Evolutionary conservation across 1,140 invertebrate species (phyloP), one percentile per base, ranked within the genome.

Genomic region (Ptiloglossa arizonensis): DNA sequence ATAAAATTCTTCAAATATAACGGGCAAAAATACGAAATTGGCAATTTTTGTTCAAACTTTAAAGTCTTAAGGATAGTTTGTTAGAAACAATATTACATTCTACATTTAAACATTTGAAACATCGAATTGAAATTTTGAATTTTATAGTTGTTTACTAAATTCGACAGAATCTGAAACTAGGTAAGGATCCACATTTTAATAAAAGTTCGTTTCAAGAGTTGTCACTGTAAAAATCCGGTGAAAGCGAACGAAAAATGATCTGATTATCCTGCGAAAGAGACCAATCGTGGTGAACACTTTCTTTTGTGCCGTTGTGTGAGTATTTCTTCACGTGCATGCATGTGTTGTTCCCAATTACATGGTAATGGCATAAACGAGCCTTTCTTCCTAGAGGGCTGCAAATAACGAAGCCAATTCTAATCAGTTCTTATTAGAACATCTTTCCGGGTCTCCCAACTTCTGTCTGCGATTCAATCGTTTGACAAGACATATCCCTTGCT

Each of bases 201-300:
- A 15, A 5, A 2, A 6, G 17, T 48, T 27, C n/a, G 8, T 0
- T 0, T 29, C 15, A 13, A n/a, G 32, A 15, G 4, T 24, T n/a
- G 35, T 3, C 38, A 2, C 41, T 38, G 60, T 17, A 67, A 29
- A 29, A 27, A 67, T 79, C 76, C 54, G 79, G 88, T 88, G 88
- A 89, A 89, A 89, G 88, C 66, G 74, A 82, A 71, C 64, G 77
- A 80, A 83, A 87, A 82, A 88, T 87, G 85, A 85, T 80, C 82
- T 81, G 87, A 86, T 87, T 86, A 88, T 85, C 57, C 64, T 56
- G 73, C 44, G 72, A 76, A 76, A 77, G 77, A 87, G 75, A 71
- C 81, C 80, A 44, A 57, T 70, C 64, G 63, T 35, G 52, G 44
- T 73, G 44, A 75, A 72, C 57, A 78, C 77, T 86, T 82, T 82